Percentiles rank a stretch among this genome's conserved stretches.
Conservation (phyloP, 2,113 vertebrate genomes). For the Stigmatopora nigra region DNA sequence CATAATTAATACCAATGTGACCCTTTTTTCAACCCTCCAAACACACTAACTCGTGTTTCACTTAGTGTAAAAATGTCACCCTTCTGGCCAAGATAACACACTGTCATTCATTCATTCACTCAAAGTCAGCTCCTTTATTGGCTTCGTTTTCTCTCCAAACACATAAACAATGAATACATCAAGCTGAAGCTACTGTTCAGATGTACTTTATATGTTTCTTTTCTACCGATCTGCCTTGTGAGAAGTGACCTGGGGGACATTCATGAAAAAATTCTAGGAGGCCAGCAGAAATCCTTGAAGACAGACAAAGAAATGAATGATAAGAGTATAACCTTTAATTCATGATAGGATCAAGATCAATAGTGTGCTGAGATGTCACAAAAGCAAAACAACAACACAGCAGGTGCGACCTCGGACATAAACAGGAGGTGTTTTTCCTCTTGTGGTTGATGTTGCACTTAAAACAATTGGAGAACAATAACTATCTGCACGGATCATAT, state of each 20-base stretch:
- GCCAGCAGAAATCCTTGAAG: conserved; percentile 49
- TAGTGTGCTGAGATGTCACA: conserved; percentile 3
- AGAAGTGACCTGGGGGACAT: conserved; percentile 30
- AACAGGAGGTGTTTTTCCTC: conserved; percentile 62
- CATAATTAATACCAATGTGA: conserved; percentile 60
- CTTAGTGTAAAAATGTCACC: conserved; percentile 47
- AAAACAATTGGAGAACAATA: conserved; percentile 58
- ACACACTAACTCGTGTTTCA: conserved; percentile 29
- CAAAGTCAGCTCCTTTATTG: conserved; percentile 71
- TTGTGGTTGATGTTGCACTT: conserved; percentile 29
- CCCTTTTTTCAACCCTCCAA: conserved; percentile 49
- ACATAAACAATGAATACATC: conserved; percentile 64
- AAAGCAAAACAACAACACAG: conserved; percentile 46
- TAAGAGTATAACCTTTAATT: conserved; percentile 9
- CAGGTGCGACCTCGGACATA: conserved; percentile 17
- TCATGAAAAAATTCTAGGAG: conserved; percentile 37
- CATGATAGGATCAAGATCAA: not conserved
- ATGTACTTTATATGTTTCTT: conserved; percentile 54
- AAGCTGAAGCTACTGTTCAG: conserved; percentile 39
- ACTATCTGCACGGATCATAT: conserved; percentile 43
- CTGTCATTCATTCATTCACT: conserved; percentile 55
- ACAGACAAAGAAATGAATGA: conserved; percentile 39
- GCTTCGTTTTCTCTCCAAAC: conserved; percentile 66
- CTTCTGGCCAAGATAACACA: conserved; percentile 34
- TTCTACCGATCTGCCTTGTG: conserved; percentile 62